Evolutionary conservation across 2,797 vertebrate species (phyloP).

Genomic region (Ctenosaura bakeri): DNA sequence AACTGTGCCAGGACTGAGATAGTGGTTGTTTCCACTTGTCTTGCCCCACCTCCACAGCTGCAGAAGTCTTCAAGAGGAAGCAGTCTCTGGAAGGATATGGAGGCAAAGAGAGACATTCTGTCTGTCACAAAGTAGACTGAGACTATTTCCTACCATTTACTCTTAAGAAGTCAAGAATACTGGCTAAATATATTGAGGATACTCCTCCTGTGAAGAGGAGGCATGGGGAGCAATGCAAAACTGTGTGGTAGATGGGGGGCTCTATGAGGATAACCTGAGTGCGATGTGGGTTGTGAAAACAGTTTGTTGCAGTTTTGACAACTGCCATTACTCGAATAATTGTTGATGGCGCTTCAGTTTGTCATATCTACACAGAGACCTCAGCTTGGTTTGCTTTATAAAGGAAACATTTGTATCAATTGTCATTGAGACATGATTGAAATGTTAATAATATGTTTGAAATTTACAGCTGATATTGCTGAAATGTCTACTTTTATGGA

Average conservation of each 20-base stretch:
- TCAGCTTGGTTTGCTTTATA: too few species aligned
- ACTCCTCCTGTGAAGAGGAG: background rate
- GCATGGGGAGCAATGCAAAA: background rate
- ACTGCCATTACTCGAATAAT: too few species aligned
- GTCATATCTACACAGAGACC: too few species aligned
- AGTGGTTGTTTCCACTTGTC: background rate
- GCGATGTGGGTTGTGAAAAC: background rate
- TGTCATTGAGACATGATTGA: too few species aligned
- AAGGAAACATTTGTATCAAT: too few species aligned
- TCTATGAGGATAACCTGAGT: background rate
- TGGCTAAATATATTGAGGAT: background rate
- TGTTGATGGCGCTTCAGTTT: too few species aligned
- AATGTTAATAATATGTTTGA: too few species aligned
- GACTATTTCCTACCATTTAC: background rate
- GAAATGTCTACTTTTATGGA: too few species aligned
- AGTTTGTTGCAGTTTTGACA: too few species aligned
- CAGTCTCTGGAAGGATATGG: background rate
- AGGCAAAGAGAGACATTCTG: background rate
- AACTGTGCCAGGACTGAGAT: too few species aligned
- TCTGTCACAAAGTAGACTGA: background rate
- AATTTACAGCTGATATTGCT: too few species aligned
- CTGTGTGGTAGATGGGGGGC: background rate
- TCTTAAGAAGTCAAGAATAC: background rate
- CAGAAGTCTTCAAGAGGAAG: background rate
- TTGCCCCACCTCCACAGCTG: background rate